Percentiles rank a stretch among this genome's conserved stretches.
Evolutionary conservation across 2,888 invertebrate species (phyloP).

Genomic region (Magallana nippona): DNA sequence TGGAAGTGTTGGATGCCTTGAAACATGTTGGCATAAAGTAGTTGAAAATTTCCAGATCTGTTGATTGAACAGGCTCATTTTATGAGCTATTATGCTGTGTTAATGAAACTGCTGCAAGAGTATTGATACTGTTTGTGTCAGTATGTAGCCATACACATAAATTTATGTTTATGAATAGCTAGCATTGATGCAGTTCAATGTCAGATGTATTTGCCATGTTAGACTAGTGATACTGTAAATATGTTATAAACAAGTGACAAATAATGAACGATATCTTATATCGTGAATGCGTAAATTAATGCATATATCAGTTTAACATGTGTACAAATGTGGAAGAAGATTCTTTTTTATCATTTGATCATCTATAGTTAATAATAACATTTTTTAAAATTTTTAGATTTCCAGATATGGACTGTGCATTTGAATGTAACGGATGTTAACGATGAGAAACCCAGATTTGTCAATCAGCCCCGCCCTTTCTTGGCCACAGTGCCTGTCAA

Average conservation of each 20-base stretch:
- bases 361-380: background rate
- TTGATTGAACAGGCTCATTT: background rate
- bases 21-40: background rate
- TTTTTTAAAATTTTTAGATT: constrained; percentile 58
- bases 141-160: too few relatives aligned
- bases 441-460: constrained; percentile 97
- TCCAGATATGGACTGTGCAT: constrained; percentile 84
- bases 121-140: background rate
- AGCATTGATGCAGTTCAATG: background rate
- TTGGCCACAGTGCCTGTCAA: constrained; percentile 97
- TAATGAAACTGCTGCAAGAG: background rate
- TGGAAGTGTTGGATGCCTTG: background rate
- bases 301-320: too few relatives aligned
- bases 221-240: too few relatives aligned
- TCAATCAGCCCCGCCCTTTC: constrained; percentile 97
- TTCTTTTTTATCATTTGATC: background rate
- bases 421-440: constrained; percentile 97
- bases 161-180: background rate
- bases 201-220: too few relatives aligned
- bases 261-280: too few relatives aligned
- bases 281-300: too few relatives aligned
- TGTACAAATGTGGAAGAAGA: too few relatives aligned
- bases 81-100: too few relatives aligned
- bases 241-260: too few relatives aligned
- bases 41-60: background rate